A percentile compares a stretch with the other conserved stretches of the same genome.
Evolutionary conservation across 2,888 invertebrate genomes (phyloP).

Genomic region (Alloscopus bannaensis): DNA sequence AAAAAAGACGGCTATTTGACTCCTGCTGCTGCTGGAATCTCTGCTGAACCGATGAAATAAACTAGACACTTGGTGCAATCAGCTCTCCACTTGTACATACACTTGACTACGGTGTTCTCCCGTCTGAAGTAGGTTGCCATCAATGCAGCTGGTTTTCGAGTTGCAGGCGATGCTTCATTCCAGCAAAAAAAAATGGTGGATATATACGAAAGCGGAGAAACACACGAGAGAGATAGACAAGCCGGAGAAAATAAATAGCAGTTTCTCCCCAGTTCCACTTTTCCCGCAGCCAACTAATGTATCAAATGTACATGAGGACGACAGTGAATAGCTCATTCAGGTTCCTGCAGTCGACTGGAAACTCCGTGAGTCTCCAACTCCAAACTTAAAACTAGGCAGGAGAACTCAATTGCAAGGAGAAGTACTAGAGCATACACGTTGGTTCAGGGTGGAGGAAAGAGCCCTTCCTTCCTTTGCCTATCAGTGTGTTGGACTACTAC

Average conservation of each 20-base stretch:
- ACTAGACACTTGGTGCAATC: constrained; percentile 6
- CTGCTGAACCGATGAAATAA: constrained; percentile 46
- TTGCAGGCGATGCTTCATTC: neutral
- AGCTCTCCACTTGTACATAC: constrained; percentile 1
- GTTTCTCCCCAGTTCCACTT: neutral
- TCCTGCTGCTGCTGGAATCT: constrained; percentile 50
- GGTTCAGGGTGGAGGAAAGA: neutral
- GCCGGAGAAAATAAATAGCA: neutral
- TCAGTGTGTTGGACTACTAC: neutral
- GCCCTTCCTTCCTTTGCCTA: constrained; percentile 35
- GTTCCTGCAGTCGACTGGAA: constrained; percentile 63
- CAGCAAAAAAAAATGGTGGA: neutral
- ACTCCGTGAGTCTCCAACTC: constrained; percentile 41
- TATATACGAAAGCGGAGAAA: neutral
- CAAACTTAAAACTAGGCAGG: constrained; percentile 40
- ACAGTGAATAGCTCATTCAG: constrained; percentile 58
- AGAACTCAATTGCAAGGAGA: neutral
- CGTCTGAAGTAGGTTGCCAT: neutral
- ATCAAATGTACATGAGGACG: constrained; percentile 38
- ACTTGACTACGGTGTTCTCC: neutral
- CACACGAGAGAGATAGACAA: constrained; percentile 8
- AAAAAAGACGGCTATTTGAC: constrained; percentile 36
- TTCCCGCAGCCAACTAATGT: neutral
- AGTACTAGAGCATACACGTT: neutral
- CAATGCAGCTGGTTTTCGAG: constrained; percentile 40